These are phyloP conservation scores for Agyllia agylla DNA, from an alignment of 2,888 invertebrate genomes.

Conservation along the genomic window DNA sequence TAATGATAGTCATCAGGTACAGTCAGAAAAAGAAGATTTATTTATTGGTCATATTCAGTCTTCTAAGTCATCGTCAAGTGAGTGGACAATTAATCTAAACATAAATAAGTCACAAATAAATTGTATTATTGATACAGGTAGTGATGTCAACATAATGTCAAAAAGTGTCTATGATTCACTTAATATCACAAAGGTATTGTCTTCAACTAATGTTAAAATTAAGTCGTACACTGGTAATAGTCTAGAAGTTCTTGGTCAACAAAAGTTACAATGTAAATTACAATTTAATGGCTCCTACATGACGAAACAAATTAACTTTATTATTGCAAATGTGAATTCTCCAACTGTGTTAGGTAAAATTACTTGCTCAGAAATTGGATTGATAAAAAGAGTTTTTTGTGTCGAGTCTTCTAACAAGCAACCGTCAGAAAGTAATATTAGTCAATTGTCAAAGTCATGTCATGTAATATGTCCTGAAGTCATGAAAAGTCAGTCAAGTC, in stretches of 20 bases:
- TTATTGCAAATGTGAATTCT: slow-evolving; percentile 61
- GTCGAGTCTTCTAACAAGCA: neutral
- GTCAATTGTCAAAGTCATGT: neutral
- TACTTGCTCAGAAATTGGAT: slow-evolving; percentile 60
- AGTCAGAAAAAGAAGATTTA: slow-evolving; percentile 37
- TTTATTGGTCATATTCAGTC: slow-evolving; percentile 58
- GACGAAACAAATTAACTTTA: slow-evolving; percentile 30
- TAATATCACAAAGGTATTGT: slow-evolving; percentile 42
- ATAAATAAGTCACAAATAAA: slow-evolving; percentile 49
- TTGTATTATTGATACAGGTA: slow-evolving; percentile 47
- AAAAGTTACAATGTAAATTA: slow-evolving; percentile 22
- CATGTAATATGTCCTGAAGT: no score
- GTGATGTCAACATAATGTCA: slow-evolving; percentile 57
- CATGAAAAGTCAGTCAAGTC: neutral
- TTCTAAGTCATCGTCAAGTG: neutral
- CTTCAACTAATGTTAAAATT: slow-evolving; percentile 31
- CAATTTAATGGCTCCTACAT: slow-evolving; percentile 19
- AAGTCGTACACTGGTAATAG: slow-evolving; percentile 17
- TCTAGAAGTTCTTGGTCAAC: slow-evolving; percentile 30
- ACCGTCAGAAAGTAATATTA: neutral
- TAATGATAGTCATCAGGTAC: no score
- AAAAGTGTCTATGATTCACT: slow-evolving; percentile 57
- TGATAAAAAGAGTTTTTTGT: slow-evolving; percentile 59
- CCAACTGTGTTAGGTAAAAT: slow-evolving; percentile 56
- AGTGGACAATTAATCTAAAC: slow-evolving; percentile 48